Evolutionary conservation across 2,888 invertebrate species (phyloP).

Genomic region (Busseola fusca): DNA sequence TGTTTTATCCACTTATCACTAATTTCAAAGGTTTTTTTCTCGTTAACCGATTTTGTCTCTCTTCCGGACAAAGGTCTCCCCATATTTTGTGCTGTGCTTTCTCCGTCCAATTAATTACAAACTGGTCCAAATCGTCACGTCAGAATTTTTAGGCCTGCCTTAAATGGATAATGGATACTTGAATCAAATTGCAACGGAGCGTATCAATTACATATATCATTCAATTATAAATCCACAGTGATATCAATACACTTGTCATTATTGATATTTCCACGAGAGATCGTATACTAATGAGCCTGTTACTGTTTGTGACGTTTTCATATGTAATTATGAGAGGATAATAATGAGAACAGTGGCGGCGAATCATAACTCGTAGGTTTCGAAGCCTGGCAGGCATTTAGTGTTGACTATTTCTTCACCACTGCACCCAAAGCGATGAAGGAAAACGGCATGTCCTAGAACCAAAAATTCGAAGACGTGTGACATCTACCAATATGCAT

Average conservation of each 20-base stretch:
- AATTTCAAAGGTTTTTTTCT: not conserved
- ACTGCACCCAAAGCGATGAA: not conserved
- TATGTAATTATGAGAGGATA: not conserved
- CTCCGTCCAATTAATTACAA: too few species aligned
- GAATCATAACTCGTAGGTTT: not conserved
- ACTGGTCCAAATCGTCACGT: too few species aligned
- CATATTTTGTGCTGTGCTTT: too few species aligned
- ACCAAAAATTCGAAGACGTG: not conserved
- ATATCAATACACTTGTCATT: slow-evolving; percentile 57
- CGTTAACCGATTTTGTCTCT: too few species aligned
- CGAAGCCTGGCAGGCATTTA: not conserved
- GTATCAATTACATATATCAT: slow-evolving; percentile 60
- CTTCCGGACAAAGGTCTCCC: too few species aligned
- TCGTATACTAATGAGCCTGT: slow-evolving; percentile 51
- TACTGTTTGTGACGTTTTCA: slow-evolving; percentile 16
- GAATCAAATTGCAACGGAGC: not conserved
- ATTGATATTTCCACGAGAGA: slow-evolving; percentile 38
- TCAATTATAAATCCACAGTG: slow-evolving; percentile 55
- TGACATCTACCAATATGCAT: not conserved
- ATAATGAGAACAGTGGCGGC: not conserved
- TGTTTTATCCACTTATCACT: not conserved
- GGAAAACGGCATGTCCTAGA: not conserved
- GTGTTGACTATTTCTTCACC: not conserved
- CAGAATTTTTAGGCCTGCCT: too few species aligned
- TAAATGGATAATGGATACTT: not conserved